Percentiles rank a stretch among this genome's conserved stretches.
Evolutionary conservation across 1,140 invertebrate species (phyloP).

Genomic region (Habropoda laboriosa): DNA sequence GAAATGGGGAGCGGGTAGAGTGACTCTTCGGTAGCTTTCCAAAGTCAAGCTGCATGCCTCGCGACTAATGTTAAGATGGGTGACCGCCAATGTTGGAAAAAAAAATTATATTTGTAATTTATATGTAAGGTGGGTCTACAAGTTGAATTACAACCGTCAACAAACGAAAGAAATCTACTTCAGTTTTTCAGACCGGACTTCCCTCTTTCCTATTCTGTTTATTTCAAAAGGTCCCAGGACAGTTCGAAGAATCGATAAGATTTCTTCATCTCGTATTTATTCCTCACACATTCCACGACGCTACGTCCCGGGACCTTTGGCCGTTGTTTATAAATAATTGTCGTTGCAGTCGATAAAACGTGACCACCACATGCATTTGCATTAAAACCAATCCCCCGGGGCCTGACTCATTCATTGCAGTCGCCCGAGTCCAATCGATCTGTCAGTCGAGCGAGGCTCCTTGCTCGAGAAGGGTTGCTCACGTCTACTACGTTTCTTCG

Average conservation of each 20-base stretch:
- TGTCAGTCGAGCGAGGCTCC: slow-evolving; percentile 47
- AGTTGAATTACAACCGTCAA: too few species aligned
- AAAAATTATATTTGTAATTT: too few species aligned
- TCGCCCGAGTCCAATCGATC: slow-evolving; percentile 30
- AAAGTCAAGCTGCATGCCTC: too few species aligned
- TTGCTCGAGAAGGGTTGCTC: slow-evolving; percentile 36
- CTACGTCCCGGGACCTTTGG: slow-evolving; percentile 4
- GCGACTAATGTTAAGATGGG: too few species aligned
- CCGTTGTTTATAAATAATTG: slow-evolving; percentile 54
- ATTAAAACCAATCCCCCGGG: slow-evolving; percentile 28
- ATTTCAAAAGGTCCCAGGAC: not conserved
- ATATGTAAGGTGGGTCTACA: too few species aligned
- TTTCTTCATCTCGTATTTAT: not conserved
- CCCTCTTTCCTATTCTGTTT: not conserved
- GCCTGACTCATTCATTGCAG: slow-evolving; percentile 49
- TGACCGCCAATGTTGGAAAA: too few species aligned
- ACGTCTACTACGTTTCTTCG: not conserved
- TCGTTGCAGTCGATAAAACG: slow-evolving; percentile 33
- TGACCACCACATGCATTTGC: slow-evolving; percentile 30
- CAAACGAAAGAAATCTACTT: slow-evolving; percentile 15
- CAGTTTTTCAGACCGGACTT: too few species aligned
- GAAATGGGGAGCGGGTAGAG: too few species aligned
- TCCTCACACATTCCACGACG: slow-evolving; percentile 2
- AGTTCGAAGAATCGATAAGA: slow-evolving; percentile 57
- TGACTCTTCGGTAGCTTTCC: too few species aligned